Conservation (phyloP, 2,113 vertebrate species). For the Progne subis region DNA sequence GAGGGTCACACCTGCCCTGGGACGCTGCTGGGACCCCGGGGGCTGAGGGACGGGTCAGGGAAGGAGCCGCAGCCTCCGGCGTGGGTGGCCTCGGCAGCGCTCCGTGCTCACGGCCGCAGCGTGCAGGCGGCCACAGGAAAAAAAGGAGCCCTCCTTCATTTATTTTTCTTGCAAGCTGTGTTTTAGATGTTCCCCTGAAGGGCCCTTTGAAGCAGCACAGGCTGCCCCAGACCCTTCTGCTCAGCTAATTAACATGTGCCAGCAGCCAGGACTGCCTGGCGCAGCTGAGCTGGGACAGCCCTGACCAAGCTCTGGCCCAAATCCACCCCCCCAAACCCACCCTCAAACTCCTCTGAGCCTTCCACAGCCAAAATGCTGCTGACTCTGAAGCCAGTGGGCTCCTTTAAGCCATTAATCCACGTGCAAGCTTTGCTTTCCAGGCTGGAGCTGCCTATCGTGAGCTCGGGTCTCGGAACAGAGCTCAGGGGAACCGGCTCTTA, state of each 20-base stretch:
- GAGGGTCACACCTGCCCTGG: background rate
- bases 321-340: background rate
- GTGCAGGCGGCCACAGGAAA: background rate
- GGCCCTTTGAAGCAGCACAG: conserved; percentile 1
- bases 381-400: background rate
- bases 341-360: background rate
- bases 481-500: fast-evolving
- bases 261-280: background rate
- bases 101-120: background rate
- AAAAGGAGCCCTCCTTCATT: background rate
- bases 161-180: conserved; percentile 28
- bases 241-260: background rate
- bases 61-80: fast-evolving
- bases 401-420: background rate
- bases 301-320: background rate
- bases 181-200: background rate
- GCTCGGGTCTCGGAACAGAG: fast-evolving
- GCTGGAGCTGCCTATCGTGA: background rate
- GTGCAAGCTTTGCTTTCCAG: background rate
- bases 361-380: background rate
- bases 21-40: background rate
- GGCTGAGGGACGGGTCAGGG: background rate
- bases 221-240: background rate
- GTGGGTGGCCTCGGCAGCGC: background rate
- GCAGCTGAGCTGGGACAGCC: background rate